phyloP scores from a whole-genome alignment of 2,888 invertebrate genomes.

The Piscicola geometra region DNA sequence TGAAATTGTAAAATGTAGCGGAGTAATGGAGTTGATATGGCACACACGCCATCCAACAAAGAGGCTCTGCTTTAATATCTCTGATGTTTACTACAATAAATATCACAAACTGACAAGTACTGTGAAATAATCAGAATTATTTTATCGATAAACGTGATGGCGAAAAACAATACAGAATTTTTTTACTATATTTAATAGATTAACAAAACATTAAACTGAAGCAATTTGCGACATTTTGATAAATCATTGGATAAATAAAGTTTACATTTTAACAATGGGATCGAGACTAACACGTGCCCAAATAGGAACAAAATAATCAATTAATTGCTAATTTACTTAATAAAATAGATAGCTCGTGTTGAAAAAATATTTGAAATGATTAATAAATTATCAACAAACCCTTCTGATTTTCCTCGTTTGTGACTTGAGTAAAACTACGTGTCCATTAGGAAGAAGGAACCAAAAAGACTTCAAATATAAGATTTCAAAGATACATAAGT shows the following conservation, averaged over 20 bases:
- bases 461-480: slow-evolving; percentile 1
- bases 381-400: neutral
- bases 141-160: neutral
- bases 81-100: slow-evolving; percentile 10
- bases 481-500: neutral
- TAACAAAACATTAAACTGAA: too few relatives aligned
- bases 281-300: neutral
- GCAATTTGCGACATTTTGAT: too few relatives aligned
- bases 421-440: neutral
- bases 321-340: neutral
- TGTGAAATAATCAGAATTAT: slow-evolving; percentile 3
- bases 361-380: neutral
- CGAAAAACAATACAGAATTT: too few relatives aligned
- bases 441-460: slow-evolving; percentile 15
- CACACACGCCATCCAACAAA: neutral
- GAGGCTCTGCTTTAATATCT: slow-evolving; percentile 11
- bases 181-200: too few relatives aligned
- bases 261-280: too few relatives aligned
- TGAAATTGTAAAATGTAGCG: neutral
- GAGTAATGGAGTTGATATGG: slow-evolving; percentile 7
- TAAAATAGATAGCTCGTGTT: neutral
- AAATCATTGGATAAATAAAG: too few relatives aligned
- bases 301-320: neutral
- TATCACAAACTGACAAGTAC: neutral
- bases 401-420: slow-evolving; percentile 5